A percentile compares a stretch with the other conserved stretches of the same genome.
phyloP scores from a whole-genome alignment of 2,888 invertebrate species.

The Drosophila meridionalis region DNA sequence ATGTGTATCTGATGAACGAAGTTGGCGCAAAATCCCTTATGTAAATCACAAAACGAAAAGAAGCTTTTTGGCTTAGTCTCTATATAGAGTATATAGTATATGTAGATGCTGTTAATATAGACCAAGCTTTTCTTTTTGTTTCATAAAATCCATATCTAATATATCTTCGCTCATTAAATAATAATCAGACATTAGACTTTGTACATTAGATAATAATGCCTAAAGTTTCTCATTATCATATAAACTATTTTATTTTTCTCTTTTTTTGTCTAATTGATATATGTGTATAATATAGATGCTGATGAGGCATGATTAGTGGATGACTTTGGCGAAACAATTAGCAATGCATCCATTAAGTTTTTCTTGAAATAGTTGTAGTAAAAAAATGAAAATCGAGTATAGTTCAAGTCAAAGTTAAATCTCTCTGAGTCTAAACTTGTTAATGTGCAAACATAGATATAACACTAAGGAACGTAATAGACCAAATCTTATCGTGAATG shows the following conservation, averaged over 20 bases:
- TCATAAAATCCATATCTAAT: too few species aligned
- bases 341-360: background rate
- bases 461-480: conserved; percentile 23
- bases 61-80: too few species aligned
- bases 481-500: conserved; percentile 45
- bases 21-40: too few species aligned
- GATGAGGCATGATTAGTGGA: background rate
- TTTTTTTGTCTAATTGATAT: background rate
- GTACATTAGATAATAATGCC: background rate
- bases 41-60: too few species aligned
- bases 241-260: background rate
- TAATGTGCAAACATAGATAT: background rate
- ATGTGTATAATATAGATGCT: background rate
- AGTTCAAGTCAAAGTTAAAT: background rate
- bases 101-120: background rate
- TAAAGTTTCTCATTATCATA: background rate
- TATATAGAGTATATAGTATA: background rate
- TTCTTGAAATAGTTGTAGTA: background rate
- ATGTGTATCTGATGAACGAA: too few species aligned
- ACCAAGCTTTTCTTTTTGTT: background rate
- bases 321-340: background rate
- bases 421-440: background rate
- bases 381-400: background rate
- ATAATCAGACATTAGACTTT: too few species aligned
- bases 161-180: too few species aligned